Evolutionary conservation across 2,113 vertebrate genomes (phyloP).

Genomic region (Aegypius monachus): DNA sequence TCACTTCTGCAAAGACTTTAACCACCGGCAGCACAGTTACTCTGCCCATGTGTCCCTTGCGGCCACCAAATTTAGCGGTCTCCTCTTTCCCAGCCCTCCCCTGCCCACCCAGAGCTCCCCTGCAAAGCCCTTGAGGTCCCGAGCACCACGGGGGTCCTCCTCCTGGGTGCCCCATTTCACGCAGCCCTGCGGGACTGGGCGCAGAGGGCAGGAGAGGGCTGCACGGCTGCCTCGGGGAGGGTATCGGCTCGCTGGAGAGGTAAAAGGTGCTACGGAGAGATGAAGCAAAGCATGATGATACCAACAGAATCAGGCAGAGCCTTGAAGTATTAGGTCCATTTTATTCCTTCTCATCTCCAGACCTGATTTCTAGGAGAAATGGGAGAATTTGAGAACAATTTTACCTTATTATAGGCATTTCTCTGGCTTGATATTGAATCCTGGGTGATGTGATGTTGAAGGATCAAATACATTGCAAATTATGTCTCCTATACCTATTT

Average conservation of each 20-base stretch:
- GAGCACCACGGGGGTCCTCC: rapidly evolving
- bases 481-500: background rate
- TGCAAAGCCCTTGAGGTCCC: background rate
- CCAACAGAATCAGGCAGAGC: background rate
- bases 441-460: background rate
- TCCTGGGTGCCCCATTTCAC: background rate
- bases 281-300: background rate
- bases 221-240: rapidly evolving
- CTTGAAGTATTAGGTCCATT: background rate
- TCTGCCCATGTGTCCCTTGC: background rate
- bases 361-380: background rate
- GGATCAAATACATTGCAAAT: background rate
- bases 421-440: background rate
- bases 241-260: background rate
- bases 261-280: background rate
- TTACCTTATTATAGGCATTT: background rate
- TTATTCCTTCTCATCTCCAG: background rate
- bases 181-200: background rate
- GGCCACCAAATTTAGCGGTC: background rate
- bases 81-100: background rate
- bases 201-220: background rate
- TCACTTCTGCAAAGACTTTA: background rate
- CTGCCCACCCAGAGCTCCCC: background rate
- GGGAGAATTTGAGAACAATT: background rate
- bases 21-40: background rate